Conservation (phyloP, 2,797 vertebrate species). For the Emys orbicularis region DNA sequence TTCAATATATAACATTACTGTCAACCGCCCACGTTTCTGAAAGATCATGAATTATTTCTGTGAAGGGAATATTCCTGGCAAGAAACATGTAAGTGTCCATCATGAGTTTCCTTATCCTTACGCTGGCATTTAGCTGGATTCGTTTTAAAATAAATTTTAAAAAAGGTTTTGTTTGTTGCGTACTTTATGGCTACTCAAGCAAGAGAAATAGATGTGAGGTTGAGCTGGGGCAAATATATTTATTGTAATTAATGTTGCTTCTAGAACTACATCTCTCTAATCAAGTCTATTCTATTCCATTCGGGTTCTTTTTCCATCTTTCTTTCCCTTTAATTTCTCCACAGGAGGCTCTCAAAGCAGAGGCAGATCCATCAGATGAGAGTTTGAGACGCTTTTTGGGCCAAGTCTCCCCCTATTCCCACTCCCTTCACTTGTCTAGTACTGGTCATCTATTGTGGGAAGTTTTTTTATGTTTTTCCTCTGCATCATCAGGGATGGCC, state of each 20-base stretch:
- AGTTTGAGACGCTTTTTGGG: background rate
- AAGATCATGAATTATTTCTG: background rate
- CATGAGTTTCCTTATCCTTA: background rate
- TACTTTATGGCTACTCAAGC: background rate
- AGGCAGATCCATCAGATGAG: background rate
- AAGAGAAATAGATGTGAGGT: background rate
- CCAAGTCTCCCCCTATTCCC: background rate
- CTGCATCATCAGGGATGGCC: background rate
- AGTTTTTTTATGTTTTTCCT: background rate
- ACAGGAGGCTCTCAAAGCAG: background rate
- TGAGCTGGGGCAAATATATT: background rate
- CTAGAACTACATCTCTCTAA: background rate
- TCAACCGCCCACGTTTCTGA: background rate
- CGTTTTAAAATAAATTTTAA: background rate
- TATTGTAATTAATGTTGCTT: background rate
- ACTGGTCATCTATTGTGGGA: background rate
- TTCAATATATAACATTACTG: background rate
- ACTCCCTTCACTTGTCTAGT: background rate
- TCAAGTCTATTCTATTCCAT: background rate
- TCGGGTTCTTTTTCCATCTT: background rate
- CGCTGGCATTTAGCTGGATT: background rate
- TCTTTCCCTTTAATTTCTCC: background rate
- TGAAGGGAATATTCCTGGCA: background rate
- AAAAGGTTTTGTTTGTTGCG: background rate
- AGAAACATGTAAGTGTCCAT: background rate